Percentiles rank a stretch among this genome's conserved stretches.
Evolutionary conservation across 2,797 vertebrate genomes (phyloP).

Genomic region (Gambusia yucatana): DNA sequence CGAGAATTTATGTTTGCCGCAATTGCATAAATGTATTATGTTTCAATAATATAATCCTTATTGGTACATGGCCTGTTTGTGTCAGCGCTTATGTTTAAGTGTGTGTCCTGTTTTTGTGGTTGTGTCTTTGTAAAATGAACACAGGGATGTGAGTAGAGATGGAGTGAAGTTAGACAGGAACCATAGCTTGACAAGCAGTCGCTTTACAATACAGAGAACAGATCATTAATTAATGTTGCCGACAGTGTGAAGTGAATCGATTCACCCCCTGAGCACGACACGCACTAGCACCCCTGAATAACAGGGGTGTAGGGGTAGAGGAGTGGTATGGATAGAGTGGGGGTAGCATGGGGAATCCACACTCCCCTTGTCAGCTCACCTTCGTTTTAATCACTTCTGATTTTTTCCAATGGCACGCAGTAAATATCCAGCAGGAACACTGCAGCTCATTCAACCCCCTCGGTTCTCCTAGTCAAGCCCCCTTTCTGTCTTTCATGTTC

Average conservation of each 20-base stretch:
- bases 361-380: slow-evolving; percentile 71
- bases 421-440: slow-evolving; percentile 58
- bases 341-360: slow-evolving; percentile 31
- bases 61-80: slow-evolving; percentile 75
- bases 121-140: slow-evolving; percentile 64
- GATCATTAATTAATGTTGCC: slow-evolving; percentile 79
- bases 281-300: slow-evolving; percentile 69
- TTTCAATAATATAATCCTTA: slow-evolving; percentile 75
- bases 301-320: slow-evolving; percentile 35
- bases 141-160: slow-evolving; percentile 35
- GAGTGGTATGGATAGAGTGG: slow-evolving; percentile 9
- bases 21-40: slow-evolving; percentile 66
- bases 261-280: slow-evolving; percentile 73
- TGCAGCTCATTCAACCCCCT: slow-evolving; percentile 37
- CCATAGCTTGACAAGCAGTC: slow-evolving; percentile 60
- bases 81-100: slow-evolving; percentile 77
- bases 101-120: slow-evolving; percentile 59
- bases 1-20: slow-evolving; percentile 76
- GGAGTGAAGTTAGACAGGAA: slow-evolving; percentile 57
- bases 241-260: slow-evolving; percentile 80
- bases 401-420: slow-evolving; percentile 71
- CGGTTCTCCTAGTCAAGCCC: slow-evolving; percentile 53
- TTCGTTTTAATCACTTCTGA: slow-evolving; percentile 79
- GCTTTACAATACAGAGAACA: slow-evolving; percentile 66
- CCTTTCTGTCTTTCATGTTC: slow-evolving; percentile 43